Conservation (phyloP, 2,113 vertebrate genomes). For the Mesocricetus auratus region DNA sequence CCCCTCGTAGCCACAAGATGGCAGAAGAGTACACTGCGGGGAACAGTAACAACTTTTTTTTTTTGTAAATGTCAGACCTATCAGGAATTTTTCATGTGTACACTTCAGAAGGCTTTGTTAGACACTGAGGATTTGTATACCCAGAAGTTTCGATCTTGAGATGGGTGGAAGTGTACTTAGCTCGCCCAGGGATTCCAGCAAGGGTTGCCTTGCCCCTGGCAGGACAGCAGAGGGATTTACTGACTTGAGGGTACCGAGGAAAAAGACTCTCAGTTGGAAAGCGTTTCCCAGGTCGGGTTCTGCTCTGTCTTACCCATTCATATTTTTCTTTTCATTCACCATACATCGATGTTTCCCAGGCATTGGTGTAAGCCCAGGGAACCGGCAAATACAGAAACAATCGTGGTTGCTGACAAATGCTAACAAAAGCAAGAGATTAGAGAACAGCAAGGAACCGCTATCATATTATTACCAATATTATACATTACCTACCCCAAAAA, state of each 20-base stretch:
- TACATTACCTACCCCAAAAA: neutral
- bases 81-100: neutral
- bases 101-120: neutral
- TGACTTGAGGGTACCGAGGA: neutral
- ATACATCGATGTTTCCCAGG: neutral
- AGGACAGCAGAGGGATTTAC: neutral
- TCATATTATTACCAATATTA: neutral
- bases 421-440: neutral
- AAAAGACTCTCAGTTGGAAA: neutral
- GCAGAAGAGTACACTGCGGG: slow-evolving; percentile 33
- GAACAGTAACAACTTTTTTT: neutral
- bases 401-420: neutral
- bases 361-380: too few species aligned
- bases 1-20: slow-evolving; percentile 33
- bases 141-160: neutral
- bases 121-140: neutral
- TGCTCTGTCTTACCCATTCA: neutral
- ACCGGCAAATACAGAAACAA: neutral
- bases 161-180: neutral
- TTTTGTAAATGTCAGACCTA: neutral
- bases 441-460: neutral
- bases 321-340: neutral
- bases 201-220: neutral
- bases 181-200: neutral
- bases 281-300: too few species aligned